Conservation (phyloP, 2,888 invertebrate species). For the Tenthredo mesomela region DNA sequence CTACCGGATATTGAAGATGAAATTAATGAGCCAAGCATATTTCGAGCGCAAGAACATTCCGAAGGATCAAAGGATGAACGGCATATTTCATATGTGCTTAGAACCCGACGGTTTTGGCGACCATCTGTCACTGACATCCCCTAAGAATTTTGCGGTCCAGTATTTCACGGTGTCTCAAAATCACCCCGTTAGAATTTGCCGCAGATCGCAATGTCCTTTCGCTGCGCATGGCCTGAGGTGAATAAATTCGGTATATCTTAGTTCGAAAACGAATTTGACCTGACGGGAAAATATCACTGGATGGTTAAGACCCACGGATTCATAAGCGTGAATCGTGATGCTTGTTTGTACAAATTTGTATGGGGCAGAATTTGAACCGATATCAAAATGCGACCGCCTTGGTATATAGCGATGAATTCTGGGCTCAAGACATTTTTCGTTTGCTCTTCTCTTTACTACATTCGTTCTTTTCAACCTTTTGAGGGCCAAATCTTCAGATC, state of each 20-base stretch:
- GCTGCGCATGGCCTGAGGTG: slow-evolving; percentile 1
- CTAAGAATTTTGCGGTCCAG: slow-evolving; percentile 30
- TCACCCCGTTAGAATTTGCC: slow-evolving; percentile 21
- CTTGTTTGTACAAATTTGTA: not conserved
- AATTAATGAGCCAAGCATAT: not conserved
- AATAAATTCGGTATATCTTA: not conserved
- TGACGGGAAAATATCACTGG: not conserved
- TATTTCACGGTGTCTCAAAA: slow-evolving; percentile 33
- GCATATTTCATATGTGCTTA: slow-evolving; percentile 10
- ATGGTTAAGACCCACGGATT: not conserved
- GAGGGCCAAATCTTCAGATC: not conserved
- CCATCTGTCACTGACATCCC: not conserved
- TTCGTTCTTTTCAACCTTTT: not conserved
- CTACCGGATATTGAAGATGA: not conserved
- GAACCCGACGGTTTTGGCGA: not conserved
- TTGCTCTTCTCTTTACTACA: not conserved
- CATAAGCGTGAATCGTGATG: not conserved
- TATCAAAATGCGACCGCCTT: not conserved
- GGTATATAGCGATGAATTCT: not conserved
- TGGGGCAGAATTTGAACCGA: not conserved
- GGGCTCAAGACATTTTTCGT: not conserved
- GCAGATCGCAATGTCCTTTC: not conserved
- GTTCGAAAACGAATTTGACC: not conserved
- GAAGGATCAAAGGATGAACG: not conserved
- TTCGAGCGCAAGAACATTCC: not conserved